These are phyloP conservation scores for Odiellus spinosus DNA, from an alignment of 2,888 invertebrate genomes.

Conservation along the genomic window DNA sequence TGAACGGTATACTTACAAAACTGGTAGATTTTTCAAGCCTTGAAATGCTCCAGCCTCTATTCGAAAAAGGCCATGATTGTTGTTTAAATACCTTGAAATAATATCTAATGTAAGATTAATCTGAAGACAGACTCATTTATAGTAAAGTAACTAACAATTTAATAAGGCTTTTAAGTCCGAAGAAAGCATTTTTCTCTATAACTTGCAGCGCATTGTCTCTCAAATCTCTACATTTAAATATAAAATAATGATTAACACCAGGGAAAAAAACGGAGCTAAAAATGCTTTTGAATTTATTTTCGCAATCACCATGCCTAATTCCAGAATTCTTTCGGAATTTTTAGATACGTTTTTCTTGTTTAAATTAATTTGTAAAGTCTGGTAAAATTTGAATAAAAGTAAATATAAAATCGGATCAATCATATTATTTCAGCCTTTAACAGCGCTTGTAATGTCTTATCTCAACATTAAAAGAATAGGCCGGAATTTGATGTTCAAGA, in stretches of 20 bases:
- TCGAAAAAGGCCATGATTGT: slow-evolving; percentile 18
- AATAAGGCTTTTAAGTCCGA: slow-evolving; percentile 19
- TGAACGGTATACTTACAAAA: slow-evolving; percentile 18
- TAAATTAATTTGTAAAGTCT: too few relatives aligned
- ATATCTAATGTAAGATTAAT: not conserved
- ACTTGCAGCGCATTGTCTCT: slow-evolving; percentile 20
- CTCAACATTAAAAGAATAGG: too few relatives aligned
- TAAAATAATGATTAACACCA: not conserved
- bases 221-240: slow-evolving; percentile 18
- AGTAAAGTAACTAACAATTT: slow-evolving; percentile 14
- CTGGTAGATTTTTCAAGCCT: slow-evolving; percentile 17
- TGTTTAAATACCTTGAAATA: slow-evolving; percentile 15
- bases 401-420: not conserved
- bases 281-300: too few relatives aligned
- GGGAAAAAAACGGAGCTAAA: not conserved
- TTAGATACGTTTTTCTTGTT: too few relatives aligned
- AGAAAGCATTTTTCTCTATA: slow-evolving; percentile 21
- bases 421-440: too few relatives aligned
- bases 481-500: too few relatives aligned
- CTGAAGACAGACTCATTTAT: not conserved
- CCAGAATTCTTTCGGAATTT: too few relatives aligned
- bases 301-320: too few relatives aligned
- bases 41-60: slow-evolving; percentile 22
- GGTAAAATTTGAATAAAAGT: slow-evolving; percentile 4
- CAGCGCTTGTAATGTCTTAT: too few relatives aligned